Evolutionary conservation across 2,888 invertebrate genomes (phyloP), one percentile per base, ranked within the genome.

Genomic region (Trisateles emortualis): DNA sequence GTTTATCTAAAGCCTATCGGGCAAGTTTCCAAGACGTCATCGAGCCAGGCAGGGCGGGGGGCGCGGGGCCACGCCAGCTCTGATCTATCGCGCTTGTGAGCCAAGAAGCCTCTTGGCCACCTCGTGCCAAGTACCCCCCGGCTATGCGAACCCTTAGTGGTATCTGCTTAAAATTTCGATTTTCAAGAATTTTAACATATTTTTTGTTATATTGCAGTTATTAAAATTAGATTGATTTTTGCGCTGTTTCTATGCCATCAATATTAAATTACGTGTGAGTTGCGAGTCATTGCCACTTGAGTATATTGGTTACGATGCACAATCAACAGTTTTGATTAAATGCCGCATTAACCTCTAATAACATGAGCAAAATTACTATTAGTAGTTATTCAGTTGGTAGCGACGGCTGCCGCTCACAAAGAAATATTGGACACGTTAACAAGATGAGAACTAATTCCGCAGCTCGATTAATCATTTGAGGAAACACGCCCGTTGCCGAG

Each of bases 11-110:
- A 83, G 84, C 78, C 78, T 79, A 81, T 76, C 85, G 87, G 90
- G 90, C 90, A 89, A 77, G 70, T 60, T 85, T 89, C 90, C 90
- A 90, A 90, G 83, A 78, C 76, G 74, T 78, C 81, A 80, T 81
- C 75, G 81, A 79, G 79, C 75, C 72, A 59, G 62, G 75, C 71
- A 73, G 64, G 53, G 50, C 48, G 52, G 63, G 59, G 66, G 54
- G 59, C 57, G 66, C 74, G 77, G 66, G 74, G 79, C 74, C 68
- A 68, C 74, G 80, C 72, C 76, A 77, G 74, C 78, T 64, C 72
- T 69, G 76, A 76, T 76, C 73, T 71, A 60, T 74, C 62, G 61
- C 73, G 73, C 60, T 72, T 55, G 55, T 59, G 64, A 73, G 81
- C 83, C 83, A 84, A 83, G 74, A 78, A 78, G 72, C 77, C 81